phyloP scores from a whole-genome alignment of 2,888 invertebrate genomes.

The Epistrophella euchroma region DNA sequence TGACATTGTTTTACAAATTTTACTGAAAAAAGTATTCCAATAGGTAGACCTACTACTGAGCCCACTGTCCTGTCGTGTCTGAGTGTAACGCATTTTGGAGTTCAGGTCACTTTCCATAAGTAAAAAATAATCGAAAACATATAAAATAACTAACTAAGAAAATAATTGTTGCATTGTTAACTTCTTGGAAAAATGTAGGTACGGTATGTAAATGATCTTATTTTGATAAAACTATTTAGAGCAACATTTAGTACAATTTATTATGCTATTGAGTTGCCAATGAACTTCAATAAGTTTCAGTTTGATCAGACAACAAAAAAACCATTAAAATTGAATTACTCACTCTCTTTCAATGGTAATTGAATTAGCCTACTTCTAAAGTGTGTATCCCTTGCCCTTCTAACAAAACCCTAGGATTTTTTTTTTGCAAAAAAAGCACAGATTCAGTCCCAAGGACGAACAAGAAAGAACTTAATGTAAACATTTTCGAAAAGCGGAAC shows the following conservation, averaged over 20 bases:
- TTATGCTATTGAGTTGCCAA: slow-evolving; percentile 1
- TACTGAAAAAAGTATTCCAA: no score
- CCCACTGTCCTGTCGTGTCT: no score
- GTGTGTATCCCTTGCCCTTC: slow-evolving; percentile 25
- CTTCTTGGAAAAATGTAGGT: not conserved
- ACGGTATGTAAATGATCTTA: not conserved
- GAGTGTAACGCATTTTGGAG: no score
- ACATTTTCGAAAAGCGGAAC: slow-evolving; percentile 57
- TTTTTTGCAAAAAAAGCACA: slow-evolving; percentile 1
- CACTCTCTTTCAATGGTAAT: slow-evolving; percentile 53
- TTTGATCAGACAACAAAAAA: not conserved
- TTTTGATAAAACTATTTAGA: not conserved
- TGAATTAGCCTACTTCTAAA: slow-evolving; percentile 53
- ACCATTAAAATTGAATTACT: slow-evolving; percentile 52
- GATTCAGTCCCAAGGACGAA: slow-evolving; percentile 22
- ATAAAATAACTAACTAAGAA: not conserved
- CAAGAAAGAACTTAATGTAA: slow-evolving; percentile 41
- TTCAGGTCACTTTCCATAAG: no score
- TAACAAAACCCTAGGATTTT: not conserved
- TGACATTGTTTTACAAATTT: no score
- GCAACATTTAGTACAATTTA: not conserved
- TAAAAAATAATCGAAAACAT: not conserved
- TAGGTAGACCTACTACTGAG: no score
- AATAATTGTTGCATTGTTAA: not conserved
- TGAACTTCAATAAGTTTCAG: not conserved